Base-by-base conservation (phyloP, 2,888 invertebrate species). In the Clusia tigrina region DNA sequence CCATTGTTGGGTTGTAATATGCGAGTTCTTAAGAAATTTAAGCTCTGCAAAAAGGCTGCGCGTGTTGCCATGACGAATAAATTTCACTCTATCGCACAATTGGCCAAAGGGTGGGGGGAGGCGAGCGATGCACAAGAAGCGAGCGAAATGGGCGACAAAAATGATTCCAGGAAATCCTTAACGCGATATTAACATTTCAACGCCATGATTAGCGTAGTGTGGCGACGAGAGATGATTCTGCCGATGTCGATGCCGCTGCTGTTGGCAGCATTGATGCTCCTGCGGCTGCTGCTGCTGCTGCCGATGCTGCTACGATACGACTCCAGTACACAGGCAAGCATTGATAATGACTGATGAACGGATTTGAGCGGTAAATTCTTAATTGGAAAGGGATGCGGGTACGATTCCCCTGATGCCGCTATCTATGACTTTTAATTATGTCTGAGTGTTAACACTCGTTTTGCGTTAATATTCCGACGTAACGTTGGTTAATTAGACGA, bases 401-500 rank as follows among this genome's bases (percentile, higher is more conserved):
- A n/a, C 12, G 12, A 6, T 12, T 12, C 12, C 32, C 32, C 6
- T 32, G 12, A 32, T 32, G 20, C 22, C n/a, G 17, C 22, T 38
- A 22, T 56, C 25, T 17, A 24, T 57, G 57, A 46, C 46, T 46
- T 57, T 46, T 57, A 57, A 57, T 46, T 46, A 57, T 57, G 17
- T 46, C n/a, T 25, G 57, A 57, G 57, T 57, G 46, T 57, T 46
- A 46, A 46, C 57, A 46, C 57, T 46, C 57, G 23, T 25, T 42
- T 57, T 46, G 24, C 23, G 57, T 18, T 46, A 46, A 25, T 46
- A 57, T 57, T 48, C 22, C 15, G n/a, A 6, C 42, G 32, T 12
- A 17, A 5, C 20, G 48, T 48, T 22, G 22, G 48, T 20, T 48
- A 48, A 48, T 48, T 48, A 48, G 48, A 48, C 48, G 48, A 18